These are phyloP conservation scores for Catostomus latipinnis DNA, from an alignment of 2,797 vertebrate species.

Conservation along the genomic window DNA sequence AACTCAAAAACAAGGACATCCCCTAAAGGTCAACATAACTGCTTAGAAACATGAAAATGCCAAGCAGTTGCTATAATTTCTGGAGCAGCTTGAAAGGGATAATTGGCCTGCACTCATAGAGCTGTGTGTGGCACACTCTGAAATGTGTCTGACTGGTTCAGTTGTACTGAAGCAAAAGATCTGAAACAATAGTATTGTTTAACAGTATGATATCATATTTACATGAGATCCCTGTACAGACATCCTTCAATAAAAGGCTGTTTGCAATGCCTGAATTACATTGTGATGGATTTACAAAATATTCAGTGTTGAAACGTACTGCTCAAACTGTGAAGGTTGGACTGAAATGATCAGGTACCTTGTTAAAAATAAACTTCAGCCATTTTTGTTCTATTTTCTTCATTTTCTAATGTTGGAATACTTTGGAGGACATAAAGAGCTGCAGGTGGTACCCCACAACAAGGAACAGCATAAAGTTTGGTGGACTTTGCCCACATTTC, in stretches of 20 bases:
- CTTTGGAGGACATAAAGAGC: not conserved
- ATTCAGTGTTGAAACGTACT: not conserved
- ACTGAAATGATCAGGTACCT: slow-evolving; percentile 9
- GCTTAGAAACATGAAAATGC: slow-evolving; percentile 33
- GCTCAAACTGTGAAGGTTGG: not conserved
- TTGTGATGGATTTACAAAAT: not conserved
- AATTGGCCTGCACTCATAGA: slow-evolving; percentile 10
- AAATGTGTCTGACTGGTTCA: slow-evolving; percentile 23
- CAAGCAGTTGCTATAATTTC: slow-evolving; percentile 17
- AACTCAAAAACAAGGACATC: slow-evolving; percentile 29
- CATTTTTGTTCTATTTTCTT: not conserved
- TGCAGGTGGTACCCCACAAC: slow-evolving; percentile 2
- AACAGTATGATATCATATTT: not conserved
- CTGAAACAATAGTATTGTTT: not conserved
- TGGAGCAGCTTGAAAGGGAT: slow-evolving; percentile 23
- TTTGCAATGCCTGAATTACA: not conserved
- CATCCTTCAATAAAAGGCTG: not conserved
- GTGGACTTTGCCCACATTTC: not conserved
- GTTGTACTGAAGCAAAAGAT: not conserved
- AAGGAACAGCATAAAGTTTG: slow-evolving; percentile 4
- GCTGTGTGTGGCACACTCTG: not conserved
- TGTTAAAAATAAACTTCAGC: slow-evolving; percentile 4
- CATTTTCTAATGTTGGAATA: not conserved
- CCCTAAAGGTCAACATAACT: slow-evolving; percentile 14
- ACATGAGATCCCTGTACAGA: not conserved